Percentiles rank a stretch among this genome's conserved stretches.
Conservation (phyloP, 2,797 vertebrate species). For the Salmo trutta region DNA sequence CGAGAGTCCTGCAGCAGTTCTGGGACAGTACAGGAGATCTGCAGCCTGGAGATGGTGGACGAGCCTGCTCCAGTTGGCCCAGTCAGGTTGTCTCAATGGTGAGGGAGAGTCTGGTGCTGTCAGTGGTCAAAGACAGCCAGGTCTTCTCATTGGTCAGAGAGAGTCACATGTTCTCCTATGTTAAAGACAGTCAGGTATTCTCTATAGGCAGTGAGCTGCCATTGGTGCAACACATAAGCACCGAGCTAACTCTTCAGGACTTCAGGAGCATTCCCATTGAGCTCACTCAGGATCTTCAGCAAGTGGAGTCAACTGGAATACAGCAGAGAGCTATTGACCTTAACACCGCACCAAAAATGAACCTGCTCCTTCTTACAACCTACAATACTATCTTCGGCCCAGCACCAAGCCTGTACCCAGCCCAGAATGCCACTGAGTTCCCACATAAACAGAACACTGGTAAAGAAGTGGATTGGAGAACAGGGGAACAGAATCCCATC, state of each 20-base stretch:
- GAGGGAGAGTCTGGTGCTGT: constrained; percentile 47
- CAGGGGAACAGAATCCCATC: neutral
- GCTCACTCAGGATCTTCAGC: constrained; percentile 47
- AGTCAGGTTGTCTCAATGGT: constrained; percentile 48
- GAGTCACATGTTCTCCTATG: constrained; percentile 49
- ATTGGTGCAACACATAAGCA: constrained; percentile 64
- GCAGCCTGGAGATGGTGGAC: neutral
- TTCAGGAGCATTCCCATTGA: constrained; percentile 15
- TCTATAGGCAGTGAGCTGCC: constrained; percentile 71
- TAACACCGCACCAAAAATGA: neutral
- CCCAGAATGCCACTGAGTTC: constrained; percentile 15
- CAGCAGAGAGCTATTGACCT: constrained; percentile 17
- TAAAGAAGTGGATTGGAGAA: constrained; percentile 7
- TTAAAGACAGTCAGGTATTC: constrained; percentile 55
- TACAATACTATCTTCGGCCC: constrained; percentile 5
- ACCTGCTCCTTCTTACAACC: neutral
- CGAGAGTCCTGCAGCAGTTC: constrained; percentile 58
- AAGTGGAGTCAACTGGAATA: constrained; percentile 19
- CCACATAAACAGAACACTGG: constrained; percentile 1
- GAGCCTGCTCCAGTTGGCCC: constrained; percentile 43
- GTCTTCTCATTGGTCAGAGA: constrained; percentile 50
- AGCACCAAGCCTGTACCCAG: neutral
- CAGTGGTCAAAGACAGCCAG: constrained; percentile 50
- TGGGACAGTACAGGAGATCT: constrained; percentile 27
- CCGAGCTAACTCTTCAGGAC: constrained; percentile 38